Evolutionary conservation across 2,888 invertebrate genomes (phyloP), one percentile per base, ranked within the genome.

Genomic region (Polylopha cassiicola): DNA sequence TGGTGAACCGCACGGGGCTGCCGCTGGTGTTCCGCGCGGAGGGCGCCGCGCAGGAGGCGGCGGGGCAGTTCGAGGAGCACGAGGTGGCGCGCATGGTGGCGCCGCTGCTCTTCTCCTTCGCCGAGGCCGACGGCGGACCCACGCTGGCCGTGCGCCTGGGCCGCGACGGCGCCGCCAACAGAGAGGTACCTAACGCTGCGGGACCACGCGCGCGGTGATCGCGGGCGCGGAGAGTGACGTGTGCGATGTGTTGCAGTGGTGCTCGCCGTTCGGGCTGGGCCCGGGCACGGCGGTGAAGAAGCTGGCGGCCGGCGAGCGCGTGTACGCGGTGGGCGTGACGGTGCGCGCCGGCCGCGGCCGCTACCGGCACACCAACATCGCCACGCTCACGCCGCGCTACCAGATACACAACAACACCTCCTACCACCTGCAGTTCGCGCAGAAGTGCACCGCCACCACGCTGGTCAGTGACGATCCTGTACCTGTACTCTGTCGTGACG

Each of bases 1-100:
- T 99, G 51, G 91, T 99, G 43, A 99, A 99, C 85, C 94, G 95
- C 74, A 94, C 97, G 3, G 98, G 98, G 0, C 84, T 99, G 45
- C 98, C 99, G n/a, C 82, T 99, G 44, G 92, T 99, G 37, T 97
- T 98, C 74, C 91, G 93, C 53, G 98, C 98, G 76, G 97, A 95
- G 71, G 94, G 95, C 7, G 90, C 91, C 2, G 88, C 89, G 6
- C 68, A 81, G 14, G 92, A 91, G 58, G 92, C 93, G 47, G 93
- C 95, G 4, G 98, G 98, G 2, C 98, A 98, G 81, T 95, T 93
- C 71, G 92, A 92, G 41, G 99, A 99, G 73, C 96, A 99, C 72
- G 99, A 99, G 85, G 89, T 92, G 55, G 98, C 97, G 6, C 88
- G 98, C 51, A 94, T 95, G 89, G 92, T 97, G 36, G 91, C 94